Evolutionary conservation across 2,888 invertebrate genomes (phyloP), one percentile per base, ranked within the genome.

Genomic region (Pyrrhia umbra): DNA sequence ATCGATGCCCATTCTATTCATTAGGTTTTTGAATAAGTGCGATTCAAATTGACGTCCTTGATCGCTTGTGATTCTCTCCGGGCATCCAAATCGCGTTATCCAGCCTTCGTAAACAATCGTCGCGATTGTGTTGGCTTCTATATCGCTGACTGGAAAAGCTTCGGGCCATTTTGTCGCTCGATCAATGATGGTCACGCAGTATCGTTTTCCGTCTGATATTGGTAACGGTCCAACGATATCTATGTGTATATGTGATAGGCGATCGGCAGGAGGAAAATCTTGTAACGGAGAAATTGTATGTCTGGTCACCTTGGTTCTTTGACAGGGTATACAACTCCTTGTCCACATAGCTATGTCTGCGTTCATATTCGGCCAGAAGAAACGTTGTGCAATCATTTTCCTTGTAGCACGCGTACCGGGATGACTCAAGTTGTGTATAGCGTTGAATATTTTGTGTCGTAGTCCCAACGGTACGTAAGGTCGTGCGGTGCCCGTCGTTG

Each of bases 1-100:
- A 0, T 40, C 42, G 21, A 42, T 42, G 13, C 42, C 42, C 42
- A 42, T 42, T 42, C 42, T 42, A 6, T 18, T 21, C 42, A 42
- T 42, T 18, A 42, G 13, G 4, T 20, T 13, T 21, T 42, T 42
- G 42, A 42, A 42, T 21, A 42, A 18, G 10, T 42, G 42, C 4
- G 42, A 42, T 13, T 42, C 42, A 21, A 42, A 42, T 21, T 42
- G 42, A 13, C 42, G 9, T 2, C 42, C 34, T 27, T 34, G 49
- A 21, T 49, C 20, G 34, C 20, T 49, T 6, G 34, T 49, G 20
- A 49, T 49, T 5, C n/a, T 49, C 20, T 34, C 18, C 5, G 49
- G 49, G 34, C 20, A 34, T 10, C 42, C 42, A 9, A 18, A 42
- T 42, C 42, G 42, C 10, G 13, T 10, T 42, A 42, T 42, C 42